Evolutionary conservation across 2,113 vertebrate species (phyloP), one percentile per base, ranked within the genome.

Genomic region (Burhinus oedicnemus): DNA sequence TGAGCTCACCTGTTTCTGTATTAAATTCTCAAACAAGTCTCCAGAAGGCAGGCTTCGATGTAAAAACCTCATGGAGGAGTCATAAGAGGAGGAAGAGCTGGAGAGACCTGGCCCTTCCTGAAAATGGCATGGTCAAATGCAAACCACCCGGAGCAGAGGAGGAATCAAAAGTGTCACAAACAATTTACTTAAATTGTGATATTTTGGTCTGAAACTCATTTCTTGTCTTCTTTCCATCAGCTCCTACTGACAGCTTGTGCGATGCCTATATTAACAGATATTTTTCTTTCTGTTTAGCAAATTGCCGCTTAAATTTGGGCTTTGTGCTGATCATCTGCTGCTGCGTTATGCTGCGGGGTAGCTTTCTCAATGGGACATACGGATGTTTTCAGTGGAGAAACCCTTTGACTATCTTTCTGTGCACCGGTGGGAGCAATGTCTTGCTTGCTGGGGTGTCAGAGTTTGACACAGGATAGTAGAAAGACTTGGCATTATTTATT

Each of bases 281-380:
- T 21, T 75, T 65, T 45, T 55, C 29, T 71, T 49, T 74, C 27
- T 69, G 76, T 32, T 92, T 21, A 76, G 45, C 55, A 75, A 90
- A 75, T 55, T 55, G 14, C 25, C 8, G 42, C 55, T 60, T 83
- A 13, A 65, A 47, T 21, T 0, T 30, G 68, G 51, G 40, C 25
- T 80, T 83, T 83, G 25, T 42, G 66, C n/a, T 92, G n/a, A 49
- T 83, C 32, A 44, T 64, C 54, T 86, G 38, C 55, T 79, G 52
- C 71, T 30, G 45, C 6, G 32, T 51, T 40, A 55, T 32, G 12
- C 40, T 40, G 57, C 32, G 27, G 32, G 21, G 29, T 36, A 45
- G 32, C 62, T 76, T 71, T 79, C 82, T 57, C 29, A 11, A 4
- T 52, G 45, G 0, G 2, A 40, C 4, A 1, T 2, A 19, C 0